phyloP scores from a whole-genome alignment of 2,888 invertebrate genomes.

The Hyposoter dolosus region DNA sequence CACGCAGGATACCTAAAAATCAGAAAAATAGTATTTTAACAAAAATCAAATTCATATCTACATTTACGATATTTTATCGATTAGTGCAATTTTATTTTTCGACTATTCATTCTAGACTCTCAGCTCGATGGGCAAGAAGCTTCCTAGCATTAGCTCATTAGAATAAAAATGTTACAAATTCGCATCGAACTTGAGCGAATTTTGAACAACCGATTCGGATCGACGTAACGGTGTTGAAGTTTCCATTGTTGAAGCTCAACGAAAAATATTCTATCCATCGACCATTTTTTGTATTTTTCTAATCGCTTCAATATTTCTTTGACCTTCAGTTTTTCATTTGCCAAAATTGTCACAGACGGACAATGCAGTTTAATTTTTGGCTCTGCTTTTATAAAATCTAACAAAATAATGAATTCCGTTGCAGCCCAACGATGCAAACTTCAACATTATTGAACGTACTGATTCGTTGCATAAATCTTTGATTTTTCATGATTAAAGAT shows the following conservation, averaged over 20 bases:
- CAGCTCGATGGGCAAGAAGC: background rate
- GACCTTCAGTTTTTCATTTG: too few species aligned
- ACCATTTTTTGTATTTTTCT: too few species aligned
- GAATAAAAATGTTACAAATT: background rate
- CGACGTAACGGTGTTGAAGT: too few species aligned
- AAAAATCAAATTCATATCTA: background rate
- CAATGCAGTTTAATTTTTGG: too few species aligned
- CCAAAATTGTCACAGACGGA: too few species aligned
- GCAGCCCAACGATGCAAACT: too few species aligned
- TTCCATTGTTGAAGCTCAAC: too few species aligned
- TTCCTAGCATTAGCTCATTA: background rate
- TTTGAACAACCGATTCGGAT: background rate
- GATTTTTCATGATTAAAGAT: background rate
- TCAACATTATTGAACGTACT: background rate
- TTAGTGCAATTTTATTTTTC: slow-evolving; percentile 40
- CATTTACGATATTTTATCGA: background rate
- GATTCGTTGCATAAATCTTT: background rate
- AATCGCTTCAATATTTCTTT: too few species aligned
- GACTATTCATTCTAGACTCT: background rate
- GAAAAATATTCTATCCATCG: too few species aligned
- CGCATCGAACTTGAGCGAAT: background rate
- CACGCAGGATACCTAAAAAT: slow-evolving; percentile 71
- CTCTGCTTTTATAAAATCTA: too few species aligned
- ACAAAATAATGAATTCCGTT: too few species aligned
- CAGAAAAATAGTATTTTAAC: background rate